Evolutionary conservation across 2,797 vertebrate genomes (phyloP).

Genomic region (Anas flavirostris): DNA sequence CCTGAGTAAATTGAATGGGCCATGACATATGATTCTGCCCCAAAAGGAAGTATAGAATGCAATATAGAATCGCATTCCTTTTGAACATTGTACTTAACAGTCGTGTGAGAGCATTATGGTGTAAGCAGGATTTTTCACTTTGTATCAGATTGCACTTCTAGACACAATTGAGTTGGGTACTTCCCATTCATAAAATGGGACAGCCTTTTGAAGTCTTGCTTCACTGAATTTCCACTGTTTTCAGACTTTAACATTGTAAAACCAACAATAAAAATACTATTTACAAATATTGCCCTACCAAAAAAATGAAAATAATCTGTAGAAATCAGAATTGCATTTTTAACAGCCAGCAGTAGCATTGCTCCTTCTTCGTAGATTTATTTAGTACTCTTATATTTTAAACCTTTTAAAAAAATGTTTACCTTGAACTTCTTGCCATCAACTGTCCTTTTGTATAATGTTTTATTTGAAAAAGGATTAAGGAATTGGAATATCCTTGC

Average conservation of each 20-base stretch:
- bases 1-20: background rate
- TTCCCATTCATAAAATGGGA: background rate
- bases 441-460: background rate
- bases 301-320: background rate
- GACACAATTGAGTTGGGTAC: background rate
- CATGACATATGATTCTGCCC: background rate
- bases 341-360: too few relatives aligned
- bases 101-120: background rate
- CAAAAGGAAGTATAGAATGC: background rate
- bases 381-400: background rate
- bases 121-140: background rate
- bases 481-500: slow-evolving; percentile 26
- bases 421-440: background rate
- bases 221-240: background rate
- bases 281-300: background rate
- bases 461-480: slow-evolving; percentile 41
- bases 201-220: background rate
- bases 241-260: background rate
- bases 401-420: background rate
- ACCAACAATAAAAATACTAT: background rate
- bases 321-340: background rate
- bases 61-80: background rate
- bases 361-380: background rate
- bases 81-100: background rate
- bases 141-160: background rate